Conservation (phyloP, 2,113 vertebrate species). For the Protobothrops flavoviridis region DNA sequence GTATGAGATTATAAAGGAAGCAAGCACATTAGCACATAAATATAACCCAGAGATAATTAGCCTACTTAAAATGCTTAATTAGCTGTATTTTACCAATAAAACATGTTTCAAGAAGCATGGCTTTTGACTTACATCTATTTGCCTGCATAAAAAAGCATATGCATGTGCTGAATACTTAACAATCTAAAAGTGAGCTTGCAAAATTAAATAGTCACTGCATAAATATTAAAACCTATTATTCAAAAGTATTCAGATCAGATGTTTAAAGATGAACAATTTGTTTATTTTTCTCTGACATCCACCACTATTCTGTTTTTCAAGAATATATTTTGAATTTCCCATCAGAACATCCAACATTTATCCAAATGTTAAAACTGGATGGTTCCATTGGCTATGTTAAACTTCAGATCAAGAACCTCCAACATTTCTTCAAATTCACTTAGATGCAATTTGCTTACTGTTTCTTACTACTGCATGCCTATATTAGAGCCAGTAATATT, state of each 20-base stretch:
- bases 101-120: background rate
- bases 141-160: background rate
- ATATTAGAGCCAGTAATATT: background rate
- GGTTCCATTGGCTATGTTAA: background rate
- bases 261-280: background rate
- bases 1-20: background rate
- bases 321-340: background rate
- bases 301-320: background rate
- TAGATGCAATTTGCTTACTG: background rate
- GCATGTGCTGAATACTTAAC: background rate
- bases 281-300: background rate
- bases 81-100: constrained; percentile 15
- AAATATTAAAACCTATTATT: background rate
- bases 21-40: background rate
- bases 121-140: background rate
- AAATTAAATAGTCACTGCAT: background rate
- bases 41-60: background rate
- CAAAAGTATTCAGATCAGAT: background rate
- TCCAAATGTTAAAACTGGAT: background rate
- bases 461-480: background rate
- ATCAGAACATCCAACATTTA: background rate
- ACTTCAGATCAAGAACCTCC: background rate
- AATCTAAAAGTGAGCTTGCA: background rate
- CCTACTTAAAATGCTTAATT: background rate
- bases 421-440: background rate